A percentile compares a stretch with the other conserved stretches of the same genome.
These are phyloP conservation scores for Drosophila mimica DNA, from an alignment of 2,888 invertebrate species.

Conservation along the genomic window DNA sequence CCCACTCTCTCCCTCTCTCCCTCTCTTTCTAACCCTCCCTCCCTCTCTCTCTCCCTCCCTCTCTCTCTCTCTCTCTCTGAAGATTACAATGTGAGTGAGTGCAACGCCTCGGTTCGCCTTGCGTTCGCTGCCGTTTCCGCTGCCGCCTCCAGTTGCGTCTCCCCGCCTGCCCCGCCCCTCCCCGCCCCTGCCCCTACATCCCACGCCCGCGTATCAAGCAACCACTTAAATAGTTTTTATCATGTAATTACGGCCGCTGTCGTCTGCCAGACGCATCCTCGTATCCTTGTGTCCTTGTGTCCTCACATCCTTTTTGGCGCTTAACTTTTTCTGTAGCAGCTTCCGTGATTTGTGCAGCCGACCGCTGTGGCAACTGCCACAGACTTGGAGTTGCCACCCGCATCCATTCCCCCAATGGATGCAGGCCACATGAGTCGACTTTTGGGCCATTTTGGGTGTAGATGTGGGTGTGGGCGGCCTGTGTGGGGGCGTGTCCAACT, in stretches of 20 bases:
- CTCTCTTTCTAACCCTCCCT: too few relatives aligned
- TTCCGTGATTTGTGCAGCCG: conserved; percentile 77
- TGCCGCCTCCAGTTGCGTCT: conserved; percentile 23
- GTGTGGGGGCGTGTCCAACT: conserved; percentile 58
- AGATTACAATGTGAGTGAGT: conserved; percentile 10
- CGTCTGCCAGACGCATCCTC: conserved; percentile 75
- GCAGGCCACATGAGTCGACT: conserved; percentile 60
- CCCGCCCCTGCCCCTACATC: not conserved
- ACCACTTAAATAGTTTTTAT: conserved; percentile 80
- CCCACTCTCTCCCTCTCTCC: not conserved
- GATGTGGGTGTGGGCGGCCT: not conserved
- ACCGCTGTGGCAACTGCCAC: conserved; percentile 60
- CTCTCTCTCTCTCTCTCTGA: not conserved
- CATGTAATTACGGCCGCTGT: conserved; percentile 79
- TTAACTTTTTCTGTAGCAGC: conserved; percentile 51
- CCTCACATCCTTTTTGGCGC: conserved; percentile 28
- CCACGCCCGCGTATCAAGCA: conserved; percentile 33
- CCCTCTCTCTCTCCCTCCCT: not conserved
- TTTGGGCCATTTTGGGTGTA: conserved; percentile 3
- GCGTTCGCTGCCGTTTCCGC: conserved; percentile 40
- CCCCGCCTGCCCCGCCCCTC: not conserved
- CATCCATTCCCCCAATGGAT: conserved; percentile 4
- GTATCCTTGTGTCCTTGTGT: conserved; percentile 10
- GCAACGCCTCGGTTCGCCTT: conserved; percentile 11
- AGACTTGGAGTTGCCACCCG: conserved; percentile 28